Percentiles rank a stretch among this genome's conserved stretches.
These are phyloP conservation scores for Poecilia latipinna DNA, from an alignment of 2,113 vertebrate genomes.

Conservation along the genomic window DNA sequence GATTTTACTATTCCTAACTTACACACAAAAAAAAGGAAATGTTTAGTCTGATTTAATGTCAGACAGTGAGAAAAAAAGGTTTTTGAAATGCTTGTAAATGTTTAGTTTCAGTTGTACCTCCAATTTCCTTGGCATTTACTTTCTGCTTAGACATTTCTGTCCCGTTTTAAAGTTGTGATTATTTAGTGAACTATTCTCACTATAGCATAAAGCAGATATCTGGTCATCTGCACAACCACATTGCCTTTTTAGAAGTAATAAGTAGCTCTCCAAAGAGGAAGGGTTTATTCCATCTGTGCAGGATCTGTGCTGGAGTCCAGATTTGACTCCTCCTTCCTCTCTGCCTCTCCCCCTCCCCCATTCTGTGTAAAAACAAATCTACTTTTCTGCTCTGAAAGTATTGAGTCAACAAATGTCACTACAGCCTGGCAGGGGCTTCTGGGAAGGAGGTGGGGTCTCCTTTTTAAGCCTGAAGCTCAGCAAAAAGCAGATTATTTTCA, in stretches of 20 bases:
- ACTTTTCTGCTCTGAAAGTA: slow-evolving; percentile 81
- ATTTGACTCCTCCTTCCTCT: slow-evolving; percentile 61
- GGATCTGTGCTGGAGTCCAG: slow-evolving; percentile 43
- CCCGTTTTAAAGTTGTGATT: not conserved
- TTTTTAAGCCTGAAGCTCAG: slow-evolving; percentile 72
- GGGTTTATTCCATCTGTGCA: slow-evolving; percentile 44
- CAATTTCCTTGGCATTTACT: not conserved
- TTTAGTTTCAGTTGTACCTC: not conserved
- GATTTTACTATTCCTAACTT: not conserved
- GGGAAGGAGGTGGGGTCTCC: slow-evolving; percentile 71
- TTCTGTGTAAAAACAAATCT: slow-evolving; percentile 80
- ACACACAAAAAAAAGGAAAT: not conserved
- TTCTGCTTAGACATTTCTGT: not conserved
- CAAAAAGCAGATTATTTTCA: slow-evolving; percentile 78
- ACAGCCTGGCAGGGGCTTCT: slow-evolving; percentile 62
- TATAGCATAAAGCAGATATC: not conserved
- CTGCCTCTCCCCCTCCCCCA: slow-evolving; percentile 72
- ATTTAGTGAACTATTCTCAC: not conserved
- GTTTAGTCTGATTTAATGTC: not conserved
- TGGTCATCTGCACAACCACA: not conserved
- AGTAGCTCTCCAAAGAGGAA: not conserved
- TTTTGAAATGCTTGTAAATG: not conserved
- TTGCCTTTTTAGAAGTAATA: not conserved
- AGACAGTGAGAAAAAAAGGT: not conserved
- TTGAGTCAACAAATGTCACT: slow-evolving; percentile 84